phyloP scores from a whole-genome alignment of 2,888 invertebrate genomes.

The Clitarchus hookeri region DNA sequence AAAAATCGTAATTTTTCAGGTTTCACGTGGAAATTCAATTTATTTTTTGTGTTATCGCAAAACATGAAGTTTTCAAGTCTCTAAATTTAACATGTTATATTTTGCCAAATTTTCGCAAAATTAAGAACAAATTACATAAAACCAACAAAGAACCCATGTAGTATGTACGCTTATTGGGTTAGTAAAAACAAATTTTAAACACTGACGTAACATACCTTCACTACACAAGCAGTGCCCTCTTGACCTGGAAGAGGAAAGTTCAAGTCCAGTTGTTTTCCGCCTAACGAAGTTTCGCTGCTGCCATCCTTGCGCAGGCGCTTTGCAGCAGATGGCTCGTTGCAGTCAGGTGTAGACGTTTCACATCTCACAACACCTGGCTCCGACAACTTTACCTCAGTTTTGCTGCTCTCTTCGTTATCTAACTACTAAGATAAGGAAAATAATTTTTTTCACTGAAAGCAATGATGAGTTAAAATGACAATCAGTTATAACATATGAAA shows the following conservation, averaged over 20 bases:
- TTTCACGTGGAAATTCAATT: too few relatives aligned
- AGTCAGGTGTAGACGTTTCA: neutral
- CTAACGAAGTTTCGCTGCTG: neutral
- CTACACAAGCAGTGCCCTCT: constrained; percentile 62
- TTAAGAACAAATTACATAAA: neutral
- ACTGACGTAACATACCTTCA: constrained; percentile 38
- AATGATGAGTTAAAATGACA: too few relatives aligned
- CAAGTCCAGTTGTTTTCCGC: constrained; percentile 56
- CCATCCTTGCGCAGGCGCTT: constrained; percentile 6
- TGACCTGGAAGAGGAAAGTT: constrained; percentile 78
- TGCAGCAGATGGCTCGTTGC: neutral
- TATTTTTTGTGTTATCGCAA: too few relatives aligned
- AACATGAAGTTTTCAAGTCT: too few relatives aligned
- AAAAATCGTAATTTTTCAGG: too few relatives aligned
- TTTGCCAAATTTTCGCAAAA: neutral
- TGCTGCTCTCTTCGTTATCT: constrained; percentile 53
- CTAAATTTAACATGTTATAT: neutral
- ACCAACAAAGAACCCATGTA: too few relatives aligned
- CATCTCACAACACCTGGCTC: constrained; percentile 19
- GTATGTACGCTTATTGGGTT: too few relatives aligned
- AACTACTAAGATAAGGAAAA: neutral
- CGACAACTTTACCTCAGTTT: neutral
- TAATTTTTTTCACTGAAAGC: too few relatives aligned
- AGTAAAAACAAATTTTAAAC: too few relatives aligned
- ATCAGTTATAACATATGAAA: too few relatives aligned